These are phyloP conservation scores for Ischnura elegans DNA, from an alignment of 2,888 invertebrate species.

Conservation along the genomic window DNA sequence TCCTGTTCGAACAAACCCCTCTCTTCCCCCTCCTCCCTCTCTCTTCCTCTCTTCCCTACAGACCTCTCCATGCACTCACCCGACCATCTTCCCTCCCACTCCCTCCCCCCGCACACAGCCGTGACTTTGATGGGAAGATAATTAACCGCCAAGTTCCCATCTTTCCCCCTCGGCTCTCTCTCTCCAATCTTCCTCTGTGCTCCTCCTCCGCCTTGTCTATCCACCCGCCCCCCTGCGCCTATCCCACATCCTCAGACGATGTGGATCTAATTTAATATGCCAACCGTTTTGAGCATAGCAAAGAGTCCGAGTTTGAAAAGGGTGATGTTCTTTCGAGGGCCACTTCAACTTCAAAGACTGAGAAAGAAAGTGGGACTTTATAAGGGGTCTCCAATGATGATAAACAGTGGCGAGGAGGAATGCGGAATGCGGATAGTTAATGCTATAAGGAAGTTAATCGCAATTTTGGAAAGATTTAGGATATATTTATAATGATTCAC, in stretches of 20 bases:
- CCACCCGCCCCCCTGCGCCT: neutral
- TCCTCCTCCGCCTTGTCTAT: neutral
- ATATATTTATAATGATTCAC: no score
- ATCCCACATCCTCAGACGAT: slow-evolving; percentile 9
- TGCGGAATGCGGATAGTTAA: neutral
- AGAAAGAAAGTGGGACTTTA: neutral
- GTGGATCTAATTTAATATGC: slow-evolving; percentile 65
- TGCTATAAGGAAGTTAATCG: no score
- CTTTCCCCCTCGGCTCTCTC: neutral
- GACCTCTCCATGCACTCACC: neutral
- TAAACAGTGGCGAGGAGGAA: neutral
- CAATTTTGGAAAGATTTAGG: no score
- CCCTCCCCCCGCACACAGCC: neutral
- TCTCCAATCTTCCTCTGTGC: neutral
- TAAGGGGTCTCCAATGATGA: neutral
- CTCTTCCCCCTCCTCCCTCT: neutral
- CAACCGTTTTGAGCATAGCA: slow-evolving; percentile 60
- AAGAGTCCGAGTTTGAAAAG: slow-evolving; percentile 64
- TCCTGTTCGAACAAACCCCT: neutral
- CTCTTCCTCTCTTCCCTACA: neutral
- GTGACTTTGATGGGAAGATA: slow-evolving; percentile 68
- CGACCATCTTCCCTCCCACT: neutral
- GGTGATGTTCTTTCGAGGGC: slow-evolving; percentile 33
- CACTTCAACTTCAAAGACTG: slow-evolving; percentile 11
- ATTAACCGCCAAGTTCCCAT: slow-evolving; percentile 68